Conservation (phyloP, 2,113 vertebrate genomes). For the Cebidichthys violaceus region DNA sequence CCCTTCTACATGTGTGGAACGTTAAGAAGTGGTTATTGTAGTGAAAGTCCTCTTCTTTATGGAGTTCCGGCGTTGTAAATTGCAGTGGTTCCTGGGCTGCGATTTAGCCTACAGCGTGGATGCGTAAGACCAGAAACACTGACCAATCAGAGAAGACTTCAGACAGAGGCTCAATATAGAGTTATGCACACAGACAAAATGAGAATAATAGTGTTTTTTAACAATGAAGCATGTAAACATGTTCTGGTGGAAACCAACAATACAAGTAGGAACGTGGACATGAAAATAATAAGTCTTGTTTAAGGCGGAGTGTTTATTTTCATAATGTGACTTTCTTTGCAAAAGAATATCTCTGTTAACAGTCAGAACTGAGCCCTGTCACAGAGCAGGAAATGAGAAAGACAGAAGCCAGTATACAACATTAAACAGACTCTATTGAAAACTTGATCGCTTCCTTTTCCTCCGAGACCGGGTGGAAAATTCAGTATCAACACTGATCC, state of each 20-base stretch:
- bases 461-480: conserved; percentile 29
- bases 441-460: conserved; percentile 19
- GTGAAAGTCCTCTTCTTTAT: too few relatives aligned
- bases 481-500: conserved; percentile 42
- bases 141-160: too few relatives aligned
- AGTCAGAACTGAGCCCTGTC: background rate
- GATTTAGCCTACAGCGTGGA: too few relatives aligned
- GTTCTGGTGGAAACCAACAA: background rate
- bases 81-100: too few relatives aligned
- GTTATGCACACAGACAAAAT: too few relatives aligned
- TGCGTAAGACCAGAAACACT: too few relatives aligned
- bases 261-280: background rate
- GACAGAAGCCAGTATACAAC: conserved; percentile 11
- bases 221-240: background rate
- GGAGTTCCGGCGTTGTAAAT: too few relatives aligned
- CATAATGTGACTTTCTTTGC: background rate
- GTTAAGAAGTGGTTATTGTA: too few relatives aligned
- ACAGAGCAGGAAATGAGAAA: conserved; percentile 8
- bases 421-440: conserved; percentile 12
- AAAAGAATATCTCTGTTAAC: background rate
- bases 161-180: too few relatives aligned
- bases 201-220: background rate
- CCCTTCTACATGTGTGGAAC: too few relatives aligned
- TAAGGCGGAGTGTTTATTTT: background rate
- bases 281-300: background rate